Evolutionary conservation across 2,888 invertebrate genomes (phyloP).

Genomic region (Tineola bisselliella): DNA sequence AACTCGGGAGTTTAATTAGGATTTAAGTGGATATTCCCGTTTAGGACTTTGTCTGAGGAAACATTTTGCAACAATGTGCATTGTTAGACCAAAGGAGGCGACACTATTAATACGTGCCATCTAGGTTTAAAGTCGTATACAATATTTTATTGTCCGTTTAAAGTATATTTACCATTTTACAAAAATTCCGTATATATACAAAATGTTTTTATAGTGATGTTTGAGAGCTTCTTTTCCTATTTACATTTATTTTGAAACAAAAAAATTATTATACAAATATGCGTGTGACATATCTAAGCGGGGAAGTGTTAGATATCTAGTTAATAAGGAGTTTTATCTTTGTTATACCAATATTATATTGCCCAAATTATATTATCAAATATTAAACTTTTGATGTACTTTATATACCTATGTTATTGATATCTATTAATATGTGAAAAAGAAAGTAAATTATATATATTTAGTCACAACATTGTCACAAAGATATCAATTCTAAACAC

Average conservation of each 20-base stretch:
- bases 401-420: constrained; percentile 6
- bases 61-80: neutral
- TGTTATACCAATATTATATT: neutral
- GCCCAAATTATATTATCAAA: neutral
- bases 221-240: constrained; percentile 66
- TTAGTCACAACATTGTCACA: constrained; percentile 1
- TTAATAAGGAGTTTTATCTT: neutral
- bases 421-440: neutral
- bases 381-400: constrained; percentile 2
- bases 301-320: constrained; percentile 11
- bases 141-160: constrained; percentile 70
- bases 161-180: constrained; percentile 68
- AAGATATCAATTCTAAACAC: neutral
- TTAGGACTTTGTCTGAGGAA: neutral
- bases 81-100: constrained; percentile 57
- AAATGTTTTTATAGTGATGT: constrained; percentile 67
- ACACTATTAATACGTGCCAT: constrained; percentile 67
- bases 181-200: constrained; percentile 68
- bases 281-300: neutral
- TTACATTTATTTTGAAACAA: constrained; percentile 24
- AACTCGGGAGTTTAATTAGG: too few species aligned
- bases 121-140: constrained; percentile 69
- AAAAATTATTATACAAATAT: neutral
- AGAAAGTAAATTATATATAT: neutral
- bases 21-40: too few species aligned